Base-by-base conservation (phyloP, 2,113 vertebrate genomes). In the Halichoeres trimaculatus region DNA sequence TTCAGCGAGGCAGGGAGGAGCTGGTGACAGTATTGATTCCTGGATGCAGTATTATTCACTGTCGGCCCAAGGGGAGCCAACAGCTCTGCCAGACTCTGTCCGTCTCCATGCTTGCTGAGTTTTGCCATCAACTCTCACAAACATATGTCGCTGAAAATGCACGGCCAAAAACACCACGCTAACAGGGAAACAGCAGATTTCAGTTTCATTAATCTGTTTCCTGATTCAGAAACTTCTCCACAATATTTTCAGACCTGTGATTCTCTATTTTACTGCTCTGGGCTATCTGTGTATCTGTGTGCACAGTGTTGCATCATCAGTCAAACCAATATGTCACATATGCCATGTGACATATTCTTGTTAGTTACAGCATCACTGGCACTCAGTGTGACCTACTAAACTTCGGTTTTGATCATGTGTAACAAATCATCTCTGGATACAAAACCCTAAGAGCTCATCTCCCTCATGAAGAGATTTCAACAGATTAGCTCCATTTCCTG, bases 401-500 rank as follows among this genome's bases (percentile, higher is more conserved):
- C 6, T 41, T 14, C 11, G 13, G 3, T 10, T 2, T 13, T 11
- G 40, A 3, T 41, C 10, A 13, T 41, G 40, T n/a, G 10, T 3
- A 41, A 41, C 6, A 84, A 66, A 73, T 35, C 36, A 17, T 66
- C 64, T 75, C 0, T 11, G 64, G 74, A 69, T 72, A 75, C 54
- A 26, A 76, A 57, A 55, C 55, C 74, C 57, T 64, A 76, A 69
- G 67, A 76, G 52, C 20, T 19, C 10, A 20, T 55, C 50, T 84
- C 53, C 16, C 43, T 48, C 35, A 52, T 70, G 62, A 68, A 50
- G 1, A 83, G 26, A 76, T 66, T 74, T 63, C 20, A 24, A 54
- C 72, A 76, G 43, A 85, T 83, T 53, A 63, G 36, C n/a, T 83
- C 47, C 8, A 67, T 56, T 81, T 79, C 56, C 51, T 78, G 69